A percentile compares a stretch with the other conserved stretches of the same genome.
Conservation (phyloP, 2,888 invertebrate species). For the Tineola bisselliella region DNA sequence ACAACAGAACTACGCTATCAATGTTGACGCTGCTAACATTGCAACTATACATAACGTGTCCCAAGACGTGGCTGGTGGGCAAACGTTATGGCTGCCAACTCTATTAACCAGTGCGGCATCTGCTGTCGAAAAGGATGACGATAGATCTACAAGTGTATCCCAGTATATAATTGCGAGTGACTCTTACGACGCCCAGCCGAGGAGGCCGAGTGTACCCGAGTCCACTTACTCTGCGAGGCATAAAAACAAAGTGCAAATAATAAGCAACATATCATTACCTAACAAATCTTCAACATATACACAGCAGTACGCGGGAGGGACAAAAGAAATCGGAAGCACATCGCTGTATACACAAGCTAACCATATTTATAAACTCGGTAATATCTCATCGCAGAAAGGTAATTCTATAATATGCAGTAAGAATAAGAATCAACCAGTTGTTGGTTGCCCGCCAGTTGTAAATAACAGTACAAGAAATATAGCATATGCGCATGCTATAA, state of each 20-base stretch:
- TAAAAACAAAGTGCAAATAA: conserved; percentile 59
- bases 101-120: conserved; percentile 42
- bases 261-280: conserved; percentile 59
- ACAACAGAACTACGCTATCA: conserved; percentile 59
- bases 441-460: conserved; percentile 48
- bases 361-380: conserved; percentile 55
- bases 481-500: conserved; percentile 49
- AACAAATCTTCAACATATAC: conserved; percentile 36
- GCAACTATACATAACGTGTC: conserved; percentile 58
- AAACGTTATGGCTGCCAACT: conserved; percentile 59
- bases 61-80: conserved; percentile 49
- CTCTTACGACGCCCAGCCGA: conserved; percentile 36
- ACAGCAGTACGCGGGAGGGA: conserved; percentile 42
- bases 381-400: conserved; percentile 45
- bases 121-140: conserved; percentile 37
- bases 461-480: conserved; percentile 53
- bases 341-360: conserved; percentile 47
- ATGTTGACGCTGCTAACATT: conserved; percentile 57
- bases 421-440: conserved; percentile 49
- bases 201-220: conserved; percentile 42
- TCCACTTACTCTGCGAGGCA: conserved; percentile 47
- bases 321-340: conserved; percentile 46
- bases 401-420: conserved; percentile 53
- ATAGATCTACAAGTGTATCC: conserved; percentile 27
- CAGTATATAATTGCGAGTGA: conserved; percentile 62